Conservation (phyloP, 2,797 vertebrate species). For the Pangasius krempfi region DNA sequence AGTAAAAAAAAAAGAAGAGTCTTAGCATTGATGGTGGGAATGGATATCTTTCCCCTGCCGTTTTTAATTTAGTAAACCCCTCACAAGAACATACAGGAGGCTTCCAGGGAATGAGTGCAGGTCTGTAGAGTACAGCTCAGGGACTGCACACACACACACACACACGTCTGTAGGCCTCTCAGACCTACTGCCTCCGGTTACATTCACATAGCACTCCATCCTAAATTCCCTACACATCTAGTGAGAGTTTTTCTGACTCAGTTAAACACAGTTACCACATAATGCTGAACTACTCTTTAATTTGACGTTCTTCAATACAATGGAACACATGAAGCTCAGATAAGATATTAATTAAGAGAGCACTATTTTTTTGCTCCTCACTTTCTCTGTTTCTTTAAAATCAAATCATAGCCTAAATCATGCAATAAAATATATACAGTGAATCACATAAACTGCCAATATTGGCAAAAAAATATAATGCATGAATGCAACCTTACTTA, state of each 20-base stretch:
- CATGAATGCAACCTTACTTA: neutral
- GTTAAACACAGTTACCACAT: conserved; percentile 34
- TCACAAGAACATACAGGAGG: conserved; percentile 54
- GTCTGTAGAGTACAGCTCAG: conserved; percentile 16
- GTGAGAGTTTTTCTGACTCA: conserved; percentile 29
- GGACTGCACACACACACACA: conserved; percentile 14
- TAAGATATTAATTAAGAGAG: neutral
- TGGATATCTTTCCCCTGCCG: conserved; percentile 72
- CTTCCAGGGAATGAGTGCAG: conserved; percentile 29
- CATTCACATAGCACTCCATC: conserved; percentile 29
- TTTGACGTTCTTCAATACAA: neutral
- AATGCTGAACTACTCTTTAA: neutral
- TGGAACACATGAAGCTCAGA: neutral
- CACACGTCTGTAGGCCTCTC: conserved; percentile 27
- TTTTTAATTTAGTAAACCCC: conserved; percentile 78
- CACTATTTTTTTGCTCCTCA: neutral
- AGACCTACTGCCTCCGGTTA: neutral
- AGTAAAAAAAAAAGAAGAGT: conserved; percentile 64
- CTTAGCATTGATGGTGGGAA: conserved; percentile 78
- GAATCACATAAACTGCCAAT: neutral
- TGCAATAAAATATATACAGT: neutral
- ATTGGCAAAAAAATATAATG: neutral
- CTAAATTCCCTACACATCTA: conserved; percentile 26
- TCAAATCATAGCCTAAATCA: neutral
- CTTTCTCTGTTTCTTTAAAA: too few species aligned